Evolutionary conservation across 1,140 invertebrate genomes (phyloP).

Genomic region (Philotrypesis tridentata): DNA sequence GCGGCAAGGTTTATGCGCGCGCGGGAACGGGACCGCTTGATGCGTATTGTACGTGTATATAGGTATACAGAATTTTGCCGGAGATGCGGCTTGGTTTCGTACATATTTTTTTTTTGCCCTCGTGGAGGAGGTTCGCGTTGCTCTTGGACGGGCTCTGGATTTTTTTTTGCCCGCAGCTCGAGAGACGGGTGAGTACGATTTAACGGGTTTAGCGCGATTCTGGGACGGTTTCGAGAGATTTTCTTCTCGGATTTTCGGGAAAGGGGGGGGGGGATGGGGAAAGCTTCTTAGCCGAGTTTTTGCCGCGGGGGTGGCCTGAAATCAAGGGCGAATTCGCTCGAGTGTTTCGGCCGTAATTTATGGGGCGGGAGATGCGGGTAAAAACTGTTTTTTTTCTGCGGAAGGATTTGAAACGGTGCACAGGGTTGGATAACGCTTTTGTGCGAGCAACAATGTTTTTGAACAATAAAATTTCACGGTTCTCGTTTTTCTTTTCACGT

Average conservation of each 20-base stretch:
- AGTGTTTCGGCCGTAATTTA: neutral
- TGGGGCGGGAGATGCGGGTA: neutral
- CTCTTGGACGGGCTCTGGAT: neutral
- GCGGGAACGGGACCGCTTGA: neutral
- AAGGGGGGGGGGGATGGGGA: neutral
- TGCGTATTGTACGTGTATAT: too few species aligned
- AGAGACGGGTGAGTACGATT: neutral
- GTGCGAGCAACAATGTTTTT: too few species aligned
- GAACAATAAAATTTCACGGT: too few species aligned
- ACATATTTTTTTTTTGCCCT: neutral
- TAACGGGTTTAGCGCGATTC: conserved; percentile 16
- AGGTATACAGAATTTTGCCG: too few species aligned
- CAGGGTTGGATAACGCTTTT: too few species aligned
- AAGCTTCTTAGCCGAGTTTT: neutral
- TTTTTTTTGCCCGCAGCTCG: neutral
- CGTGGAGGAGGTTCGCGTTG: neutral
- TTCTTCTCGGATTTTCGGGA: neutral
- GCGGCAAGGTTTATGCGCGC: too few species aligned
- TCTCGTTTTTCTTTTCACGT: too few species aligned
- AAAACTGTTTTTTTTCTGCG: too few species aligned
- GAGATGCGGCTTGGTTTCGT: too few species aligned
- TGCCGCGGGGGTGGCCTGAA: neutral
- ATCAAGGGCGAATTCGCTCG: neutral
- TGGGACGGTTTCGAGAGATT: neutral
- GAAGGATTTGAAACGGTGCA: too few species aligned